Base-by-base conservation (phyloP, 2,888 invertebrate genomes). In the Blastobasis adustella region DNA sequence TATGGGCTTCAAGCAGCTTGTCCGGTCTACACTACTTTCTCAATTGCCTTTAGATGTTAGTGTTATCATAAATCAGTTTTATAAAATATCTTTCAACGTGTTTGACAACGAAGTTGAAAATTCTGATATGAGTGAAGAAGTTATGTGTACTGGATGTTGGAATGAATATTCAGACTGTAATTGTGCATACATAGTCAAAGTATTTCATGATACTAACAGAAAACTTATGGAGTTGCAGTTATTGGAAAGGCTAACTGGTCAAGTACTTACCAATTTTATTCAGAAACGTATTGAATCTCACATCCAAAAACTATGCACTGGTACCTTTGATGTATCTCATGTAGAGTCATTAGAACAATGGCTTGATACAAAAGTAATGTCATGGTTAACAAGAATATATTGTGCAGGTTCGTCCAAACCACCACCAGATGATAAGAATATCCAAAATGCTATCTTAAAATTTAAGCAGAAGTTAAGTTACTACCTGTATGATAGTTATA, bases 401-500 rank as follows among this genome's bases (percentile, higher is more conserved):
- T 92, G 92, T 59, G 91, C 90, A 42, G 92, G 92, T 10, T 90
- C 90, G 10, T 89, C 90, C 4, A 90, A 91, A 64, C 88, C 90
- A 47, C 82, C 90, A n/a, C 76, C 89, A 46, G 82, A 90, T 62
- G 90, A 90, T 55, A 84, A 89, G 51, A 79, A 89, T 61, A 88
- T 90, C 54, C 81, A 86, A 47, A 86, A 85, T 66, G 90, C 92
- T 5, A 90, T 94, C 52, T 81, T 90, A 46, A 92, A 91, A 60
- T 94, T 94, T 65, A 92, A 94, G 67, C 91, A 93, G 52, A 95
- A 95, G 71, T 82, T 98, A 10, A 91, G 91, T 37, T 94, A 96
- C 73, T 95, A 93, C 73, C 86, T 98, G 57, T 96, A 95, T 71
- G 96, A 97, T 73, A 95, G 94, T 39, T 98, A 97, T 68, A 97